Conservation (phyloP, 2,797 vertebrate genomes). For the Hoplostethus atlanticus region DNA sequence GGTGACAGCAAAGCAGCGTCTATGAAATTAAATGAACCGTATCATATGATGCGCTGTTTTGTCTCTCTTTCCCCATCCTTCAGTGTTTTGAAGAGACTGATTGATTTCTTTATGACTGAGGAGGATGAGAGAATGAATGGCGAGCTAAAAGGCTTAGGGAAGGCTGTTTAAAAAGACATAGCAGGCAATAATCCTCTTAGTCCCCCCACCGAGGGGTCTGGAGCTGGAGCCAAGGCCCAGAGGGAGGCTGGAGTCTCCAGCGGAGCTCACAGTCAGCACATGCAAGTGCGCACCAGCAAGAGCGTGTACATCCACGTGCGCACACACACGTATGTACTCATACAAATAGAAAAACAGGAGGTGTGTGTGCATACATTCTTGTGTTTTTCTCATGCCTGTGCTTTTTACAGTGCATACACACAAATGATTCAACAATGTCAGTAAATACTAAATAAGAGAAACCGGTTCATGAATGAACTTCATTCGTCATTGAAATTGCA, state of each 20-base stretch:
- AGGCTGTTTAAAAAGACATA: conserved; percentile 80
- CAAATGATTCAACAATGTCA: no score
- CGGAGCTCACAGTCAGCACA: conserved; percentile 61
- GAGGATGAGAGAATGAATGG: conserved; percentile 67
- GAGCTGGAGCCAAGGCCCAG: conserved; percentile 50
- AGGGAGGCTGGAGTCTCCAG: conserved; percentile 69
- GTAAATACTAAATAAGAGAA: no score
- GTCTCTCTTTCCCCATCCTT: conserved; percentile 16
- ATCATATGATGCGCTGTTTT: conserved; percentile 25
- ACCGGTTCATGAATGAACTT: no score
- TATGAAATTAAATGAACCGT: conserved; percentile 52
- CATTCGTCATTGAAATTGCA: no score
- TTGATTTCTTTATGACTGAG: conserved; percentile 73
- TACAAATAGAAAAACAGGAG: no score
- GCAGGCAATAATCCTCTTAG: conserved; percentile 77
- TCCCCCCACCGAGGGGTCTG: conserved; percentile 44
- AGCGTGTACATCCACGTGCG: conserved; percentile 26
- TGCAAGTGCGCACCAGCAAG: not conserved
- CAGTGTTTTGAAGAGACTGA: conserved; percentile 32
- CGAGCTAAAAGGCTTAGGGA: conserved; percentile 78
- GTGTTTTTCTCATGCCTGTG: no score
- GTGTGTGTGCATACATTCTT: no score
- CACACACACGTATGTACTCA: not conserved
- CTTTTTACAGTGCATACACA: no score
- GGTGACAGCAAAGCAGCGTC: conserved; percentile 32